Evolutionary conservation across 1,140 invertebrate genomes (phyloP).

Genomic region (Tachypleus tridentatus): DNA sequence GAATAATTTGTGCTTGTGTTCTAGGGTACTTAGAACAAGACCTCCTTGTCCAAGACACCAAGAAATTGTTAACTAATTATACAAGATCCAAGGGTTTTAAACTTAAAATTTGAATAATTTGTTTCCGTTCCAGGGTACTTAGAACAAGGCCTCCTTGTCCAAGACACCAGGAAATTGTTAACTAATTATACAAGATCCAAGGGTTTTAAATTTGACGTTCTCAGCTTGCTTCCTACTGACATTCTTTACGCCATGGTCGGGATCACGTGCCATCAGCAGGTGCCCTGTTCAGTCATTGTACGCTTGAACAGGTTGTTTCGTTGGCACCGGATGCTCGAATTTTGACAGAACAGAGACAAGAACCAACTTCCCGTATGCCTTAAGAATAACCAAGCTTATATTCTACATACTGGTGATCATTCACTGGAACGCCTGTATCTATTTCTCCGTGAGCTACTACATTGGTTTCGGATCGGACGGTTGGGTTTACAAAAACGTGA

Average conservation of each 20-base stretch:
- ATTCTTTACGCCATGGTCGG: slow-evolving; percentile 54
- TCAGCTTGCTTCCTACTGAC: slow-evolving; percentile 78
- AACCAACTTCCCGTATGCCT: slow-evolving; percentile 82
- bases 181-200: slow-evolving; percentile 59
- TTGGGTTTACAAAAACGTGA: slow-evolving; percentile 53
- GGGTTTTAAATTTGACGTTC: slow-evolving; percentile 50
- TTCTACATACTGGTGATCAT: slow-evolving; percentile 86
- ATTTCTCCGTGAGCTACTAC: slow-evolving; percentile 80
- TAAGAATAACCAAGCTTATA: slow-evolving; percentile 56
- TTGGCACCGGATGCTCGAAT: slow-evolving; percentile 67
- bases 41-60: slow-evolving; percentile 66
- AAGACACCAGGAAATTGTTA: slow-evolving; percentile 60
- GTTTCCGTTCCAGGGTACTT: slow-evolving; percentile 56
- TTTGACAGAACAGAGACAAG: slow-evolving; percentile 87
- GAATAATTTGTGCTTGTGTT: slow-evolving; percentile 19
- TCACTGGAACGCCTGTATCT: slow-evolving; percentile 94
- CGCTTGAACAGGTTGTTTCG: slow-evolving; percentile 73
- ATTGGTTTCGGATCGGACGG: slow-evolving; percentile 82
- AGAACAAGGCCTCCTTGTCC: slow-evolving; percentile 84
- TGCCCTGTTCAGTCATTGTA: slow-evolving; percentile 68
- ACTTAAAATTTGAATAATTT: not conserved
- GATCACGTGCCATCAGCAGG: slow-evolving; percentile 31
- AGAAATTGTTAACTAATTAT: slow-evolving; percentile 64
- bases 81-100: slow-evolving; percentile 30
- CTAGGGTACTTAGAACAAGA: slow-evolving; percentile 88